Conservation (phyloP, 2,888 invertebrate species). For the Stenurella melanura region DNA sequence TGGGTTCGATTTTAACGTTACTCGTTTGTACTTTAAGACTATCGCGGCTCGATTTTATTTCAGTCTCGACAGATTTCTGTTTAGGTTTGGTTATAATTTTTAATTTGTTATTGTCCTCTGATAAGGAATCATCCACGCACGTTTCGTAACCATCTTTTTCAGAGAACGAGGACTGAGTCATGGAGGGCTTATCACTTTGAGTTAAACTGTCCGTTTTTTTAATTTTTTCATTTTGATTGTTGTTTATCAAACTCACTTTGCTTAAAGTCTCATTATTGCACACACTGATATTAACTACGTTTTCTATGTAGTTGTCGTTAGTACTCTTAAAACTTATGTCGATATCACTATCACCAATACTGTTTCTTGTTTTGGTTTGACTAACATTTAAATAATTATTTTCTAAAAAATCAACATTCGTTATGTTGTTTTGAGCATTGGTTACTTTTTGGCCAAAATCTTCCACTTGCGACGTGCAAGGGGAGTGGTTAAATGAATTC, state of each 20-base stretch:
- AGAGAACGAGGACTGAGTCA: constrained; percentile 50
- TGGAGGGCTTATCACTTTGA: constrained; percentile 61
- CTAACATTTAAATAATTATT: constrained; percentile 52
- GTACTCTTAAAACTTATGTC: constrained; percentile 68
- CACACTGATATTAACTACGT: constrained; percentile 43
- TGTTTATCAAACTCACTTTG: constrained; percentile 15
- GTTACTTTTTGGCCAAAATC: constrained; percentile 61
- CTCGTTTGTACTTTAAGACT: constrained; percentile 51
- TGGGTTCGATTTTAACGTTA: constrained; percentile 44
- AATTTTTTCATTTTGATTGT: constrained; percentile 43
- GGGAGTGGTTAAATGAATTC: constrained; percentile 72
- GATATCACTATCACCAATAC: constrained; percentile 64
- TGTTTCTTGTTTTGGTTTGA: constrained; percentile 49
- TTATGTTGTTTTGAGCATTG: constrained; percentile 37
- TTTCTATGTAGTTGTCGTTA: constrained; percentile 60
- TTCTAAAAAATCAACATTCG: constrained; percentile 52
- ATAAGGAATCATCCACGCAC: constrained; percentile 78
- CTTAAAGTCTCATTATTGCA: constrained; percentile 21
- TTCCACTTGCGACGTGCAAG: constrained; percentile 66
- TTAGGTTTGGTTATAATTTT: constrained; percentile 14
- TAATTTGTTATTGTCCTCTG: constrained; percentile 65
- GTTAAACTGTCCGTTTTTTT: constrained; percentile 60
- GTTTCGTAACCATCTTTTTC: constrained; percentile 77
- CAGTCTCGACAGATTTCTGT: constrained; percentile 41
- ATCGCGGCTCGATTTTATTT: constrained; percentile 30